A percentile compares a stretch with the other conserved stretches of the same genome.
Conservation (phyloP, 1,140 invertebrate species). For the Bombus fervidus region DNA sequence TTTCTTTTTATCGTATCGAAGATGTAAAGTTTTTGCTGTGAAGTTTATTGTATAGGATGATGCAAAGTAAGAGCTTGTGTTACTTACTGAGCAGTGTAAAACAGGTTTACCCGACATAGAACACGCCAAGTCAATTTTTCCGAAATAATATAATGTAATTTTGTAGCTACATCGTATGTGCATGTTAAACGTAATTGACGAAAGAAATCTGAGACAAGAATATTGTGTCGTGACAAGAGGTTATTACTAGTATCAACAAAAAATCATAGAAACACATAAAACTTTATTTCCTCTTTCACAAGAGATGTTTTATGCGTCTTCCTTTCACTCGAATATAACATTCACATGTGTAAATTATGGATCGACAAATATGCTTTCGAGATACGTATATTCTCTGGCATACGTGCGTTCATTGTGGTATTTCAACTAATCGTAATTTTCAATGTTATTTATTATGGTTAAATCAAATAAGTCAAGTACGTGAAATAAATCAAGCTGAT, state of each 20-base stretch:
- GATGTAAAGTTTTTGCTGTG: background rate
- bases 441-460: background rate
- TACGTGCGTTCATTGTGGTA: background rate
- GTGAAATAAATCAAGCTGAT: background rate
- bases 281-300: constrained; percentile 2
- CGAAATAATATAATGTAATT: background rate
- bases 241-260: background rate
- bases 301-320: background rate
- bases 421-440: background rate
- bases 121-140: background rate
- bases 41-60: background rate
- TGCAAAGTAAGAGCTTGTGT: background rate
- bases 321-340: background rate
- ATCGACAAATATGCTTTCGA: background rate
- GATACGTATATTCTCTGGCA: background rate
- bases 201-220: background rate
- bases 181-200: background rate
- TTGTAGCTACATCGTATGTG: background rate
- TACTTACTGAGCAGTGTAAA: background rate
- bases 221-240: background rate
- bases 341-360: background rate
- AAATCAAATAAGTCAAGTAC: background rate
- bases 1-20: background rate
- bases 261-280: background rate
- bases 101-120: background rate